phyloP scores from a whole-genome alignment of 2,113 vertebrate genomes.

The Furnarius figulus region DNA sequence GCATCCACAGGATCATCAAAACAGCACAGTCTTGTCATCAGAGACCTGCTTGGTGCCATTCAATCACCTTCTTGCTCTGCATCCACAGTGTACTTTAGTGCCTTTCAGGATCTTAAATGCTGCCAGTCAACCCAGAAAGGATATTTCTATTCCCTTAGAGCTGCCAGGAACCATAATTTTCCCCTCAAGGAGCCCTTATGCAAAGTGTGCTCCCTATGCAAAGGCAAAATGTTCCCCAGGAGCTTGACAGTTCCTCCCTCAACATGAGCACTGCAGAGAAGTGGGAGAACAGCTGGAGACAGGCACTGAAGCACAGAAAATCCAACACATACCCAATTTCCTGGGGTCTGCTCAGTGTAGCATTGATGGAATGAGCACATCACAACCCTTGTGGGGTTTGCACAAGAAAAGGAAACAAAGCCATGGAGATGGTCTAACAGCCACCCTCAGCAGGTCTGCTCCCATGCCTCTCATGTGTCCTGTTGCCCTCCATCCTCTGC shows the following conservation, averaged over 20 bases:
- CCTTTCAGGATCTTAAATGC: neutral
- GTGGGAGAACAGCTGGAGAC: neutral
- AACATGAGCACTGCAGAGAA: neutral
- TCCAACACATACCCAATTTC: neutral
- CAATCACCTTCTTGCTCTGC: neutral
- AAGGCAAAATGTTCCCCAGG: neutral
- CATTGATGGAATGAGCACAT: neutral
- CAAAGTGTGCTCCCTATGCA: neutral
- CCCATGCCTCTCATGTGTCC: accelerated
- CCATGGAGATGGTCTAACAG: neutral
- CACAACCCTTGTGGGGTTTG: neutral
- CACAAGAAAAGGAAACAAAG: neutral
- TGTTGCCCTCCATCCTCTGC: neutral
- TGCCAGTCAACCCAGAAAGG: neutral
- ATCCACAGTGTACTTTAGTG: accelerated
- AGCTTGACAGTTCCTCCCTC: neutral
- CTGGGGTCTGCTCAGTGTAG: neutral
- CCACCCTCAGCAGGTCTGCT: neutral
- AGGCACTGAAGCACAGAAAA: neutral
- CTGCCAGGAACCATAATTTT: neutral
- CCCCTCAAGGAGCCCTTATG: neutral
- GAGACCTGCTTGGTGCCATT: accelerated
- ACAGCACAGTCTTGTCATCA: neutral
- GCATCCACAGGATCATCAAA: neutral
- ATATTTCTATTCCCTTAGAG: neutral